These are phyloP conservation scores for Ridgeia piscesae DNA, from an alignment of 1,140 invertebrate species.

Conservation along the genomic window DNA sequence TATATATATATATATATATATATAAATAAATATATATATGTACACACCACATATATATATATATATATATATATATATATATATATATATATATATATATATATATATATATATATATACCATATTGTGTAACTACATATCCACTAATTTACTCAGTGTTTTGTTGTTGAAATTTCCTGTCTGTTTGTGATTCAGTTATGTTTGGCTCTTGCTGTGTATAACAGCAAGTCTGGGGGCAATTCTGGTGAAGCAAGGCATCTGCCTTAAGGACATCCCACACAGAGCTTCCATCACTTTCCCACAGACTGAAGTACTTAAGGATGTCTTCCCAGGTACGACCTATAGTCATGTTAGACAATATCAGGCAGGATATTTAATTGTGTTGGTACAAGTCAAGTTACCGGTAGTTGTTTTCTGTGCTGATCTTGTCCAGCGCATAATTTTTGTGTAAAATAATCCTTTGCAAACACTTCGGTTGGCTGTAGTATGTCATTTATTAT, in stretches of 20 bases:
- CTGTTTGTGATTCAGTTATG: constrained; percentile 1
- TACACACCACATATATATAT: too few species aligned
- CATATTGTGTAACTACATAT: neutral
- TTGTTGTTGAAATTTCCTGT: neutral
- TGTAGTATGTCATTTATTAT: too few species aligned
- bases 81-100: too few species aligned
- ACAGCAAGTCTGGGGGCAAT: neutral
- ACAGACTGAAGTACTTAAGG: neutral
- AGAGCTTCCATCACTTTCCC: neutral
- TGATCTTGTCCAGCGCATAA: too few species aligned
- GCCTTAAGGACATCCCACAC: neutral
- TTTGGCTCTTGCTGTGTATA: neutral
- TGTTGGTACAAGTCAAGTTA: neutral
- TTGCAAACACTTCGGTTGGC: neutral
- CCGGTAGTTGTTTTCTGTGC: too few species aligned
- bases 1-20: constrained; percentile 13
- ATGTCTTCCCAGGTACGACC: neutral
- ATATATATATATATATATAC: too few species aligned
- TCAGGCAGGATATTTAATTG: neutral
- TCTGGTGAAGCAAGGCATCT: neutral
- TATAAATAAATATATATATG: too few species aligned
- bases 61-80: too few species aligned
- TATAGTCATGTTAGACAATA: neutral
- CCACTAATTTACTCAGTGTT: constrained; percentile 3
- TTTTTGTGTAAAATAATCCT: neutral